Conservation (phyloP, 2,888 invertebrate genomes). For the Zelleria hepariella region DNA sequence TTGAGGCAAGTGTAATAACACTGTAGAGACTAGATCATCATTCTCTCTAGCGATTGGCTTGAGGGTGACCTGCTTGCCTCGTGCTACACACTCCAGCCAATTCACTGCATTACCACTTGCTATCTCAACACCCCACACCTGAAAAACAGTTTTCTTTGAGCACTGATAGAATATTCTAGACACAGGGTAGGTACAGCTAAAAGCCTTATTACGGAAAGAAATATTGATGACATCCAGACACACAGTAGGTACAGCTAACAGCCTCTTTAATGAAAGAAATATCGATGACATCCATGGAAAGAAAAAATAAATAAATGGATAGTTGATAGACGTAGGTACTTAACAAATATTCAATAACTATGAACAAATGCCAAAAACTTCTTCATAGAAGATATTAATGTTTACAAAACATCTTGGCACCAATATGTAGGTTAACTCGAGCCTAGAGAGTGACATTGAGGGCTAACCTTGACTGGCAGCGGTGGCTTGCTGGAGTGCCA, state of each 20-base stretch:
- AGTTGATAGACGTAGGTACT: too few species aligned
- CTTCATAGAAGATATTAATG: slow-evolving; percentile 15
- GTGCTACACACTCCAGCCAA: slow-evolving; percentile 73
- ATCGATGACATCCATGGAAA: too few species aligned
- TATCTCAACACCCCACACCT: slow-evolving; percentile 66
- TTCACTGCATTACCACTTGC: slow-evolving; percentile 67
- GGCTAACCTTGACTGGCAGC: slow-evolving; percentile 62
- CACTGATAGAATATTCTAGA: too few species aligned
- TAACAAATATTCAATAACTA: neutral
- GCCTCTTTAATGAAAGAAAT: too few species aligned
- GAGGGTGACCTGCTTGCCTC: slow-evolving; percentile 56
- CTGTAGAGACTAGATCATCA: slow-evolving; percentile 56
- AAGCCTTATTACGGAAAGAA: too few species aligned
- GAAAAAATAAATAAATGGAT: too few species aligned
- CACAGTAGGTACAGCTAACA: too few species aligned
- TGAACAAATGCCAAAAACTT: neutral
- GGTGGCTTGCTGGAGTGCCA: slow-evolving; percentile 65
- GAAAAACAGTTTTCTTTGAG: slow-evolving; percentile 15
- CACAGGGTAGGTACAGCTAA: too few species aligned
- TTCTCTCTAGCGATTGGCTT: slow-evolving; percentile 59
- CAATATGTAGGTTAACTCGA: neutral
- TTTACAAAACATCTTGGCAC: slow-evolving; percentile 13
- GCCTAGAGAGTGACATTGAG: slow-evolving; percentile 5
- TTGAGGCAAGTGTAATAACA: slow-evolving; percentile 56
- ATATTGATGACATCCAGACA: too few species aligned